These are phyloP conservation scores for Thamnophis elegans DNA, from an alignment of 2,797 vertebrate genomes.

Conservation along the genomic window DNA sequence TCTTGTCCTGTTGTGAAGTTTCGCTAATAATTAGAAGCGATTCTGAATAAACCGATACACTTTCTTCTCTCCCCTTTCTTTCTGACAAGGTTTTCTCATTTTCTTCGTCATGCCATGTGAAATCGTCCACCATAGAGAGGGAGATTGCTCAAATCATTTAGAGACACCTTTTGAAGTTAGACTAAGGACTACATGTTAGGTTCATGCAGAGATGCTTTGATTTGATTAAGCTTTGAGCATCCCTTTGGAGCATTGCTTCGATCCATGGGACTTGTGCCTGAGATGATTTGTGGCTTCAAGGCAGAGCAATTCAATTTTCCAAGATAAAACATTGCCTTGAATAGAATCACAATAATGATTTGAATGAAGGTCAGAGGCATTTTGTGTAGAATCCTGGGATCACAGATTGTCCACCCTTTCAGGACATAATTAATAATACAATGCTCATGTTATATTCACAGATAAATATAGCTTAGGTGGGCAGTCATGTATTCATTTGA, in stretches of 20 bases:
- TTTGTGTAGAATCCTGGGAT: neutral
- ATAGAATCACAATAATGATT: neutral
- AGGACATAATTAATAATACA: neutral
- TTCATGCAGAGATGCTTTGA: neutral
- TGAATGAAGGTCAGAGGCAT: neutral
- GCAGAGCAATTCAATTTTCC: neutral
- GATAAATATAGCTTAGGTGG: neutral
- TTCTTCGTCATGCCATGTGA: neutral
- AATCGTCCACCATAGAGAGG: neutral
- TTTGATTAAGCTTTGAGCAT: neutral
- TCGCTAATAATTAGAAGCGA: neutral
- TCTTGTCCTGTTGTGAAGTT: neutral
- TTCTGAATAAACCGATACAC: neutral
- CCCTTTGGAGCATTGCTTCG: neutral
- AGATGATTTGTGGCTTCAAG: neutral
- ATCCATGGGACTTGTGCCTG: neutral
- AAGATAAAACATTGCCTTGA: neutral
- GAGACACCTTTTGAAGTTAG: neutral
- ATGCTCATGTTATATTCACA: neutral
- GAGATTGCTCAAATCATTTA: neutral
- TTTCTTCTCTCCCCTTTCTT: neutral
- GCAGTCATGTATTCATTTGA: neutral
- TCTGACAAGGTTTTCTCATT: neutral
- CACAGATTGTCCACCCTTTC: neutral
- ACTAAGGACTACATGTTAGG: neutral